These are phyloP conservation scores for Scolopax mira DNA, from an alignment of 2,113 vertebrate species.

Conservation along the genomic window DNA sequence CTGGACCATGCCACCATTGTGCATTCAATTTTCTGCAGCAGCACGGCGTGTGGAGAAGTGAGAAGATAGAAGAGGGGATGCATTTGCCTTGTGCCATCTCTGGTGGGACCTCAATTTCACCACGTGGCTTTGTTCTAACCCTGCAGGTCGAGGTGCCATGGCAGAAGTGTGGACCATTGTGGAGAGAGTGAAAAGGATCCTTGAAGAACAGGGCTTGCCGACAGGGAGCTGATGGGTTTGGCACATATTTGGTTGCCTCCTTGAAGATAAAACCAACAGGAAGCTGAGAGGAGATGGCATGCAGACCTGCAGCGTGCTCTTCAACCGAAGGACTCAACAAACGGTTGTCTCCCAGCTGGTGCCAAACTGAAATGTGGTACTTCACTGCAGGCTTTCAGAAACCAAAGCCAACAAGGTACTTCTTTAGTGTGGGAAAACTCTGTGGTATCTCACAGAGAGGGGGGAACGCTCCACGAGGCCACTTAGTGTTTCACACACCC, in stretches of 20 bases:
- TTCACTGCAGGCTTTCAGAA: not conserved
- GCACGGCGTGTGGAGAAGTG: not conserved
- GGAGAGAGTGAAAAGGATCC: slow-evolving; percentile 71
- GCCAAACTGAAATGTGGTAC: not conserved
- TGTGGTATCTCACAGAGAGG: not conserved
- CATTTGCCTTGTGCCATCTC: rapidly evolving
- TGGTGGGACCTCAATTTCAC: not conserved
- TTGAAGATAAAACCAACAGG: not conserved
- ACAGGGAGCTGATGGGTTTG: slow-evolving; percentile 18
- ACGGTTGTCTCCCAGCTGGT: not conserved
- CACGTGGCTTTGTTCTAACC: not conserved
- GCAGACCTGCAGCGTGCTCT: not conserved
- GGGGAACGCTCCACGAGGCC: not conserved
- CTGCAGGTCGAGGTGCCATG: slow-evolving; percentile 91
- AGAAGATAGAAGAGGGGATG: not conserved
- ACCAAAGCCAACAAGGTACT: not conserved
- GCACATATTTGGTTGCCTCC: not conserved
- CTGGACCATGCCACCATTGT: not conserved
- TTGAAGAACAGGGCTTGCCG: slow-evolving; percentile 2
- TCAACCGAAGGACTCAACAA: not conserved
- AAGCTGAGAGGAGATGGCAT: not conserved
- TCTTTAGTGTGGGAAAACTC: not conserved
- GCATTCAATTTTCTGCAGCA: not conserved
- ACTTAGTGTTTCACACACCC: not conserved
- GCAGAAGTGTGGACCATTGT: slow-evolving; percentile 89